Percentiles rank a stretch among this genome's conserved stretches.
phyloP scores from a whole-genome alignment of 2,113 vertebrate genomes.

The Aptenodytes patagonicus region DNA sequence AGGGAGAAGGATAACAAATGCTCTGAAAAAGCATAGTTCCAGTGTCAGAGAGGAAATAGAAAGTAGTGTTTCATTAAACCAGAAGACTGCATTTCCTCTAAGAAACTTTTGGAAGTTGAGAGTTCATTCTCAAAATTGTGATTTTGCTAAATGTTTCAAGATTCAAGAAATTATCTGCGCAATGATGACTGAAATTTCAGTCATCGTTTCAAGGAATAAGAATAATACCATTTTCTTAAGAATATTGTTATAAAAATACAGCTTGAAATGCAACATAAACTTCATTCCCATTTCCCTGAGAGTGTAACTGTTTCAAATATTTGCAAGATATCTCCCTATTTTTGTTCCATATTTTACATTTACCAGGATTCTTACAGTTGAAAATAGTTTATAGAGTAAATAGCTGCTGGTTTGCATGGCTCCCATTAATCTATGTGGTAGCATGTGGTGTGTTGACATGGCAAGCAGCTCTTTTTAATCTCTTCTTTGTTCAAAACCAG shows the following conservation, averaged over 20 bases:
- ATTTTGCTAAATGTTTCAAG: neutral
- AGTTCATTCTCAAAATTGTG: neutral
- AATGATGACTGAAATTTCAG: neutral
- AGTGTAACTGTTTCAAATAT: neutral
- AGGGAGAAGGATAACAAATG: neutral
- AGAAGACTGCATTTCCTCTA: neutral
- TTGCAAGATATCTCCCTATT: neutral
- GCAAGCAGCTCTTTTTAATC: constrained; percentile 13
- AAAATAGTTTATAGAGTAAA: constrained; percentile 13
- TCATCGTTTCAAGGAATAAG: neutral
- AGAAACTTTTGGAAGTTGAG: neutral
- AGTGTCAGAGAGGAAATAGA: neutral
- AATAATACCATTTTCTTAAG: neutral
- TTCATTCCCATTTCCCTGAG: neutral
- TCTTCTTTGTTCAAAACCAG: constrained; percentile 12
- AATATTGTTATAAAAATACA: neutral
- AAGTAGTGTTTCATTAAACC: neutral
- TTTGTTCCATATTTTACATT: constrained; percentile 8
- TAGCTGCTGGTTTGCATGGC: neutral
- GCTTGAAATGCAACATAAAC: neutral
- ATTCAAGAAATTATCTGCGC: neutral
- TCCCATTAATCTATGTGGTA: neutral
- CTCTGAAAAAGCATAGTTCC: neutral
- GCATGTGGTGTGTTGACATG: neutral
- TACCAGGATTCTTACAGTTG: neutral